Evolutionary conservation across 2,113 vertebrate species (phyloP).

Genomic region (Poecilia latipinna): DNA sequence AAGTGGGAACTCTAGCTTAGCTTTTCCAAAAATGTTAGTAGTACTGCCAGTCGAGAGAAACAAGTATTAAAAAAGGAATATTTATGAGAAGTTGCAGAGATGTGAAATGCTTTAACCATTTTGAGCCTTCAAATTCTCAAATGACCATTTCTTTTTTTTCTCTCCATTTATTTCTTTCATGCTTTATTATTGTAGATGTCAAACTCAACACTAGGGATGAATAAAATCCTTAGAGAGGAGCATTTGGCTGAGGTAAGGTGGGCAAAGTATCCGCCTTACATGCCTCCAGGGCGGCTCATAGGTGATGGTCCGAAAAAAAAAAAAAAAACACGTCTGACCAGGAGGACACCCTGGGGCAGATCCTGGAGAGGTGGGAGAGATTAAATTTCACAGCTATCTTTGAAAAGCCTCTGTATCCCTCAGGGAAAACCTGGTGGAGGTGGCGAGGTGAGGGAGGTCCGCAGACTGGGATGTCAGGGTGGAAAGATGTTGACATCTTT

Average conservation of each 20-base stretch:
- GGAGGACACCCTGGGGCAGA: not conserved
- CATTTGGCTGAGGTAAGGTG: not conserved
- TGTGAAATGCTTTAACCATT: not conserved
- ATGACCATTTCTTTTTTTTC: not conserved
- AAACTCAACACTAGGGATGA: not conserved
- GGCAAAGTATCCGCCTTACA: not conserved
- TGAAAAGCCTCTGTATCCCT: not conserved
- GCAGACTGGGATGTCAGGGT: not conserved
- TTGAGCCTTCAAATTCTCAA: not conserved
- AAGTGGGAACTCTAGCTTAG: not conserved
- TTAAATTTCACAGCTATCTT: not conserved
- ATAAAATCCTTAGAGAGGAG: not conserved
- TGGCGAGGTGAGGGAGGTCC: not conserved
- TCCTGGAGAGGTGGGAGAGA: slow-evolving; percentile 2
- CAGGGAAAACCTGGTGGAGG: not conserved
- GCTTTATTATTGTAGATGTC: not conserved
- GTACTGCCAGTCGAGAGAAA: not conserved
- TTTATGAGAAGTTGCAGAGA: not conserved
- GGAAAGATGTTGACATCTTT: not conserved
- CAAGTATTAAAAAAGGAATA: not conserved
- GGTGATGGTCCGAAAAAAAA: not conserved
- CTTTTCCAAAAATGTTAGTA: not conserved
- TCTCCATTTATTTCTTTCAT: not conserved
- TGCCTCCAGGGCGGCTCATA: slow-evolving; percentile 1
- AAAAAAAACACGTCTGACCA: slow-evolving; percentile 5